Evolutionary conservation across 1,140 invertebrate species (phyloP).

Genomic region (Contarinia nasturtii): DNA sequence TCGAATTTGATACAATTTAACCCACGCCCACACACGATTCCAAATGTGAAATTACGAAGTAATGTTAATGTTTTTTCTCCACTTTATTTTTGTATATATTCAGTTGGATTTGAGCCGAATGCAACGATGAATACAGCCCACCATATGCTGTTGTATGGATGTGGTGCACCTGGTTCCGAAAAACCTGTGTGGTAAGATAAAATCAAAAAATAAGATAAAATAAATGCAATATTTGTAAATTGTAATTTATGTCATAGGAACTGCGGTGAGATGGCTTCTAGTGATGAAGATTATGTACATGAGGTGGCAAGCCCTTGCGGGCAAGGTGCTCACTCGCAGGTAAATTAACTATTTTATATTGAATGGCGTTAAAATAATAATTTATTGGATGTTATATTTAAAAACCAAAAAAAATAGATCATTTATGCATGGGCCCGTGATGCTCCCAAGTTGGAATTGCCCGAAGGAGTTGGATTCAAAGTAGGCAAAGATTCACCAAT

Average conservation of each 20-base stretch:
- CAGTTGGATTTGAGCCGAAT: constrained; percentile 85
- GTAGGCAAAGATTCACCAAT: constrained; percentile 50
- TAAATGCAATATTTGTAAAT: background rate
- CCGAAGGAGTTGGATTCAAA: constrained; percentile 66
- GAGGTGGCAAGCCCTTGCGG: constrained; percentile 44
- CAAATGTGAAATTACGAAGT: no score
- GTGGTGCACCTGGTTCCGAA: constrained; percentile 57
- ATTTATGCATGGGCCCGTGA: constrained; percentile 95
- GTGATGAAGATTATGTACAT: constrained; percentile 23
- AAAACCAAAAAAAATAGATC: no score
- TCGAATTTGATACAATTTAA: no score
- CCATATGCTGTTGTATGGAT: constrained; percentile 94
- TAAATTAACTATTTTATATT: constrained; percentile 3
- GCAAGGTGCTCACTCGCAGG: constrained; percentile 37
- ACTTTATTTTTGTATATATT: constrained; percentile 13
- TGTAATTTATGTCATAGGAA: constrained; percentile 35
- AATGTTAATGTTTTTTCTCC: constrained; percentile 3
- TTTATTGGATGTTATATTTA: background rate
- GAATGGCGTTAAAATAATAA: no score
- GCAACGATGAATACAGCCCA: constrained; percentile 79
- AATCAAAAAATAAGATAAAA: background rate
- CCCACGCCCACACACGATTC: no score
- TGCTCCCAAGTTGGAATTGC: constrained; percentile 69
- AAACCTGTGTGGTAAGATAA: constrained; percentile 54
- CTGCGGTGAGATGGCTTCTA: constrained; percentile 80